Evolutionary conservation across 2,113 vertebrate genomes (phyloP), one percentile per base, ranked within the genome.

Genomic region (Machaerirhynchus nigripectus): DNA sequence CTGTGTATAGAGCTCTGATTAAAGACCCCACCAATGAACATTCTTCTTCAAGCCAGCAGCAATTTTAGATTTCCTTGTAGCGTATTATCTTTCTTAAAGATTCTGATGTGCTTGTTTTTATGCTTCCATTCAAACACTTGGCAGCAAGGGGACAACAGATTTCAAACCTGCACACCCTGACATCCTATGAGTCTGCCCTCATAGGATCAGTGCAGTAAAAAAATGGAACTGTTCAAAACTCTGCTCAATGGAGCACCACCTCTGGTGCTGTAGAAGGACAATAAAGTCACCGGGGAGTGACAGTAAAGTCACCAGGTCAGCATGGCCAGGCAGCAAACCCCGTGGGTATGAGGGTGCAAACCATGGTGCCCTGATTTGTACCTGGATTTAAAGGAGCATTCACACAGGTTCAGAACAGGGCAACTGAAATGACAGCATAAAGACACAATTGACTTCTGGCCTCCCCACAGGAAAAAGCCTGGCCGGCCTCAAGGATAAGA

Each of bases 361-460:
- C n/a, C 52, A 39, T 0, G 5, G 49, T 73, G 49, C 57, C 61
- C n/a, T 21, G 57, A 37, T 50, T 52, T 53, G 26, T 35, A 42
- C 61, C 39, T 39, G 11, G 55, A 69, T 74, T 84, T 46, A 57
- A 47, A 67, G 75, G 28, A 76, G 11, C n/a, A 22, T 53, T 68
- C 49, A 35, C 69, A 68, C 28, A 49, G 74, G 42, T 77, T 82
- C 67, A 53, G 49, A 69, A 61, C 40, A 92, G 59, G 52, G 53
- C 44, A 93, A 31, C 15, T 42, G 21, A 87, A 95, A 67, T 59
- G 61, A 33, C 64, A 93, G 52, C 1, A 2, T 84, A 70, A 89
- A 89, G 68, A 82, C 56, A 79, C 69, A 67, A 46, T 9, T 84
- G 81, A 91, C 81, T 82, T 88, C 79, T 79, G 55, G 60, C 50